Evolutionary conservation across 53 echinoderm and acorn worm species (phyloP), one percentile per base, ranked within the genome.

Genomic region (Pentamera pediparva): DNA sequence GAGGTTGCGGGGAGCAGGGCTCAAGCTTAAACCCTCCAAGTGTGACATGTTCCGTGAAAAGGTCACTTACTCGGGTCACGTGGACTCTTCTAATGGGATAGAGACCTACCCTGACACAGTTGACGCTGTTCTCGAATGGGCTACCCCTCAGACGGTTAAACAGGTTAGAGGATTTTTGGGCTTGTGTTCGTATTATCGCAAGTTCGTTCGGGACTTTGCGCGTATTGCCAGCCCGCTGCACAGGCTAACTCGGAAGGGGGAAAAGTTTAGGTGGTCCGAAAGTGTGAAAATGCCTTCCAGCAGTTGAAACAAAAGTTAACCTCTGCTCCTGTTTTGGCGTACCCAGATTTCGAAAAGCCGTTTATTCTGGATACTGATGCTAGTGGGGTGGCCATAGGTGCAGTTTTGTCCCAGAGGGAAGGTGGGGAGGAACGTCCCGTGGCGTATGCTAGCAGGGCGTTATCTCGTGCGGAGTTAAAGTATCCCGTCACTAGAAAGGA

Each of bases 291-390:
- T 12, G 35, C 39, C 6, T 83, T 83, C 35, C 56, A 77, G 59
- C 34, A 27, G 5, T 32, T 82, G 3, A 75, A 62, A 26, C 8
- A 18, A 5, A 27, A 19, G 25, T 32, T 82, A 29, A 39, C 33
- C 1, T 6, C 63, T 28, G 37, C 78, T 13, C 84, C 78, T 11
- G 33, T 78, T 26, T 32, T 84, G 32, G 71, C 57, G 2, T 84
- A 40, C 34, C 84, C 78, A 27, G 24, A 59, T 27, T 43, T 56
- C 32, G 62, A 78, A 0, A 39, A 57, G 9, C 15, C 25, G 32
- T 59, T 76, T 25, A 58, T 69, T n/a, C 17, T 83, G 5, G 77
- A 77, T 72, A 70, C 84, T 7, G 70, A 77, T 36, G 84, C 84
- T 0, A 60, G 77, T 32, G 56, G 78, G 13, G 40, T 35, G 28